Percentiles rank a stretch among this genome's conserved stretches.
Evolutionary conservation across 2,888 invertebrate genomes (phyloP).

Genomic region (Euproctis similis): DNA sequence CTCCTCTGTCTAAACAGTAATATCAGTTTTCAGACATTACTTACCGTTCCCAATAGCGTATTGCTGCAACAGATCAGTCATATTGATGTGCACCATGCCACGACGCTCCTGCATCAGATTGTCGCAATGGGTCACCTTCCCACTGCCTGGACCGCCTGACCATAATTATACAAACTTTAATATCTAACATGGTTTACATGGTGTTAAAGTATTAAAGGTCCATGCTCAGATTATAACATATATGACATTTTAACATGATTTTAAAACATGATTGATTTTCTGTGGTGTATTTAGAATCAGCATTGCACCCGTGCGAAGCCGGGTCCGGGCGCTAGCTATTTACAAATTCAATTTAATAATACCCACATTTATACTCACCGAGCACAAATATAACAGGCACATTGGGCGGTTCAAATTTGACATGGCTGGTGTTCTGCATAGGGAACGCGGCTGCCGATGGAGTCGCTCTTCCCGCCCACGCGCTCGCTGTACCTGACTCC

Average conservation of each 20-base stretch:
- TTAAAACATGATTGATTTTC: too few relatives aligned
- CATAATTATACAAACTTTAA: too few relatives aligned
- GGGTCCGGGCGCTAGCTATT: too few relatives aligned
- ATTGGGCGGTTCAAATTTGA: conserved; percentile 89
- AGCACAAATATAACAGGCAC: conserved; percentile 93
- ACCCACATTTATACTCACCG: conserved; percentile 78
- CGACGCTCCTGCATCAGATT: conserved; percentile 90
- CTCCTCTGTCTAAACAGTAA: too few relatives aligned
- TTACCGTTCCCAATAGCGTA: conserved; percentile 91
- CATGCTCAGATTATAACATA: not conserved
- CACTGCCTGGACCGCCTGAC: conserved; percentile 95
- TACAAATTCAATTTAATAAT: too few relatives aligned
- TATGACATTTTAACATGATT: not conserved
- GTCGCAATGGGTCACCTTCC: conserved; percentile 98
- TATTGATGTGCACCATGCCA: conserved; percentile 91
- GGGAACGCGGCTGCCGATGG: conserved; percentile 83
- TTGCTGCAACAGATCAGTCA: conserved; percentile 92
- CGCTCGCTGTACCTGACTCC: conserved; percentile 54
- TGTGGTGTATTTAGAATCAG: too few relatives aligned
- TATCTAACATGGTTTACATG: too few relatives aligned
- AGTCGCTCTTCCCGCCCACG: conserved; percentile 76
- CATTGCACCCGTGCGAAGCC: too few relatives aligned
- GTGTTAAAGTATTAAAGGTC: not conserved
- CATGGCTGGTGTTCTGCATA: conserved; percentile 86
- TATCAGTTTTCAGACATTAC: too few relatives aligned